Conservation (phyloP, 2,888 invertebrate genomes). For the Acronicta psi region DNA sequence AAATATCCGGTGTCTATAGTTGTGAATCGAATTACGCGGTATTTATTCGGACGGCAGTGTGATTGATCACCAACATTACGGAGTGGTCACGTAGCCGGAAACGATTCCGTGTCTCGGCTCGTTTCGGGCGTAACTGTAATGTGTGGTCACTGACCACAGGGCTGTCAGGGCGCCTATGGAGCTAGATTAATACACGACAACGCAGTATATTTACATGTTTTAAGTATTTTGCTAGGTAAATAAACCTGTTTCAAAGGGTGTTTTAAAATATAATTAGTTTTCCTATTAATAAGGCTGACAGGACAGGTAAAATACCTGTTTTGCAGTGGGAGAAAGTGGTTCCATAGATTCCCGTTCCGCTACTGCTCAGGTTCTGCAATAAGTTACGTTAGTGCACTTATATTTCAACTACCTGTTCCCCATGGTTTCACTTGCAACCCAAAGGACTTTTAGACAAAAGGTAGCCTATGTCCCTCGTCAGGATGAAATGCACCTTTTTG, state of each 20-base stretch:
- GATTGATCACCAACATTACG: conserved; percentile 52
- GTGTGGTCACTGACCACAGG: conserved; percentile 58
- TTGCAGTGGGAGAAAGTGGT: background rate
- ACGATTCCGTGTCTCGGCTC: conserved; percentile 52
- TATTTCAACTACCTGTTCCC: no score
- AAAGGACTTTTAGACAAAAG: no score
- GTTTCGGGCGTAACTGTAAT: conserved; percentile 53
- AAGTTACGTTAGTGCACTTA: background rate
- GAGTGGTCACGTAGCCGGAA: conserved; percentile 54
- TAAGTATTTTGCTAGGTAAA: no score
- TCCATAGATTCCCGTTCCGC: background rate
- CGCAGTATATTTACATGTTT: no score
- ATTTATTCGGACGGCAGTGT: conserved; percentile 48
- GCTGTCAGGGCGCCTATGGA: conserved; percentile 38
- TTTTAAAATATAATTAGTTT: no score
- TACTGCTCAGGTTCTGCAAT: background rate
- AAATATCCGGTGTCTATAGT: conserved; percentile 44
- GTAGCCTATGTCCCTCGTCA: no score
- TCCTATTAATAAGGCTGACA: background rate
- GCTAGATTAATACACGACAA: background rate
- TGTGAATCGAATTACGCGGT: conserved; percentile 46
- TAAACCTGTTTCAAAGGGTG: no score
- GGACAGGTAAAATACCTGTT: background rate
- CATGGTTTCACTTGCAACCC: no score
- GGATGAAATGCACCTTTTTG: no score